A percentile compares a stretch with the other conserved stretches of the same genome.
These are phyloP conservation scores for Samia ricini DNA, from an alignment of 1,140 invertebrate genomes.

Conservation along the genomic window DNA sequence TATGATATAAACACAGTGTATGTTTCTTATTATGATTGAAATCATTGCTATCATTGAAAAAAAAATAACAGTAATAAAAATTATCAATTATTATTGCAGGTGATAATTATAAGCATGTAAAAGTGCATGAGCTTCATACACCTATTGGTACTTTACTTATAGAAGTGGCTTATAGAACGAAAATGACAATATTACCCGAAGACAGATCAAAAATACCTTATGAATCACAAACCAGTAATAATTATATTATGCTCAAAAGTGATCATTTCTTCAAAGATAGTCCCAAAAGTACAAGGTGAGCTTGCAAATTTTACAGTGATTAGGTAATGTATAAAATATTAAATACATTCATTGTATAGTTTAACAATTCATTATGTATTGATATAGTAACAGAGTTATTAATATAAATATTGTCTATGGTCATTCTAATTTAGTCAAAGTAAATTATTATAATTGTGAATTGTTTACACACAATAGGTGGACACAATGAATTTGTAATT, in stretches of 20 bases:
- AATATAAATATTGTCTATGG: no score
- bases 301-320: background rate
- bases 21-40: no score
- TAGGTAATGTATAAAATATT: conserved; percentile 1
- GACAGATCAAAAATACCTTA: conserved; percentile 31
- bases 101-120: conserved; percentile 55
- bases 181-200: conserved; percentile 60
- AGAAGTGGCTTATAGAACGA: conserved; percentile 59
- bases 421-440: background rate
- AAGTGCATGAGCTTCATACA: conserved; percentile 59
- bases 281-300: conserved; percentile 30
- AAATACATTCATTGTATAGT: background rate
- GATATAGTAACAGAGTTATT: no score
- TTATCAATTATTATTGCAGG: conserved; percentile 27
- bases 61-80: no score
- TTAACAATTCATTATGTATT: no score
- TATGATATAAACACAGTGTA: no score
- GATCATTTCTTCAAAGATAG: conserved; percentile 63
- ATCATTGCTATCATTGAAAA: no score
- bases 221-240: conserved; percentile 15
- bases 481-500: no score
- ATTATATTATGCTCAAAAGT: conserved; percentile 58
- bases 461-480: no score
- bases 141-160: conserved; percentile 58
- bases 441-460: background rate